Evolutionary conservation across 1,140 invertebrate genomes (phyloP), one percentile per base, ranked within the genome.

Genomic region (Orussus abietinus): DNA sequence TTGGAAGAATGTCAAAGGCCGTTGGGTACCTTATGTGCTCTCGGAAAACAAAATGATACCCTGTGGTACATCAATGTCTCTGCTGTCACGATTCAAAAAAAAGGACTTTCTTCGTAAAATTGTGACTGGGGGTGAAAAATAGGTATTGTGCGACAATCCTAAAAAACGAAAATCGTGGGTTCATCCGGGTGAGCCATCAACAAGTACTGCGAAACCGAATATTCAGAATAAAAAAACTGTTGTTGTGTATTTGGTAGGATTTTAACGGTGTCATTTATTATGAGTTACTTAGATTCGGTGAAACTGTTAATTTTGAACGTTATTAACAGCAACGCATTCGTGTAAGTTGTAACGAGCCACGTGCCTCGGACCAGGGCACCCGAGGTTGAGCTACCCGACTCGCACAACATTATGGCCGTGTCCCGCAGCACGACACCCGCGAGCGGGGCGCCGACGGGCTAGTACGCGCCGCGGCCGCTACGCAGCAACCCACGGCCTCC

Each of bases 161-260:
- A 25, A 25, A n/a, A 25, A n/a, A n/a, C n/a, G n/a, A n/a, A n/a
- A n/a, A n/a, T n/a, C n/a, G n/a, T n/a, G n/a, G n/a, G n/a, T n/a
- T 25, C 22, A 25, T 25, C 22, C 22, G 22, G n/a, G 22, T 25
- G 22, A 25, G 22, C 22, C 22, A 25, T 25, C 22, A n/a, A 25
- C 22, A 6, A 25, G 22, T 25, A 25, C 22, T n/a, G 22, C 22
- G n/a, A 25, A 25, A 25, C n/a, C 22, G n/a, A 25, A 25, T 6
- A 25, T 25, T 25, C 22, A 25, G 6, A n/a, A n/a, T 6, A 25
- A 25, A n/a, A 25, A 25, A n/a, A n/a, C n/a, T n/a, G 22, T 25
- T 25, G 22, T 25, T 25, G 22, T 25, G 22, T 25, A 25, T 25
- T 25, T 25, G 22, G 22, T 25, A n/a, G 22, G 22, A 25, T n/a